Base-by-base conservation (phyloP, 1,140 invertebrate species). In the Solen grandis region DNA sequence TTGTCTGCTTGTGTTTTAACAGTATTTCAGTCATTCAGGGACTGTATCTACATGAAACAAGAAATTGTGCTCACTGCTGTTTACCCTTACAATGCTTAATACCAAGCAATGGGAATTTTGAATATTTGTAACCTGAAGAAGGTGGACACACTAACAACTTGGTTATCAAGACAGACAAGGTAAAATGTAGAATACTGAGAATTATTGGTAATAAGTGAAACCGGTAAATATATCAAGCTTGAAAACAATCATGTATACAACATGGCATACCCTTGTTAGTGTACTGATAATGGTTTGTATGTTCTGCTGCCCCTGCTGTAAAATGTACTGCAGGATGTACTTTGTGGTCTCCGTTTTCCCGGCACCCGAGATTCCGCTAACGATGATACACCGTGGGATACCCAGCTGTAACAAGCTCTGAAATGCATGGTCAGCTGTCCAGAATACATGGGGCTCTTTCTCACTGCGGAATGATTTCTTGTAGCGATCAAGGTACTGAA, bases 341-440 rank as follows among this genome's bases (percentile, higher is more conserved):
- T 87, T 89, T 16, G 79, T 83, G 41, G 63, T 77, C 93, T 99
- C 97, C 95, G 97, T 99, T 94, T 99, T 99, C n/a, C 98, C 98
- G 92, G 98, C 97, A 1, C 83, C 85, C 95, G 97, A 99, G 94
- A 99, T 97, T 93, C 97, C 97, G 93, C 69, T 96, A 93, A 90
- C 85, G n/a, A 87, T 65, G 16, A 85, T 84, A 54, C 84, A 88
- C 68, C 88, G 88, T 52, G 69, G 68, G 10, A 31, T 14, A 0
- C 68, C 93, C 96, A 95, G 98, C 93, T 96, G 96, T 93, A 98
- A 90, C 74, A 97, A 92, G 2, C 95, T 94, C 88, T 96, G 95
- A 89, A 96, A 96, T 0, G 96, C 69, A 16, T 83, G 69, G 33
- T 96, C 96, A 0, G 96, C 96, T n/a, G 96, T 95, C 0, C 96